Evolutionary conservation across 2,113 vertebrate genomes (phyloP).

Genomic region (Balaeniceps rex): DNA sequence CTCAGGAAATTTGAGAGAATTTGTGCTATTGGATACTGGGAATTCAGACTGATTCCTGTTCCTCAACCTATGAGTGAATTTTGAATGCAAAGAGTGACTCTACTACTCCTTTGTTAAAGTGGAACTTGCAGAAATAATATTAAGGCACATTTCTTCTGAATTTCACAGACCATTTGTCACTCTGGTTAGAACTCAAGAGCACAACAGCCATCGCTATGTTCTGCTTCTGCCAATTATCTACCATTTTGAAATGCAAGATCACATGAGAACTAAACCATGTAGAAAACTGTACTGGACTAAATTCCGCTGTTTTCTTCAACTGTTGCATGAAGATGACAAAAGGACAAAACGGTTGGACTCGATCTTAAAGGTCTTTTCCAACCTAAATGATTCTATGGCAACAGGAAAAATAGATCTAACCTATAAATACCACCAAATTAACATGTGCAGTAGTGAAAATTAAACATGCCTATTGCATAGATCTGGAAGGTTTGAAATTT

Average conservation of each 20-base stretch:
- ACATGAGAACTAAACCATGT: neutral
- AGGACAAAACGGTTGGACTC: neutral
- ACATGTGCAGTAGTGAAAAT: neutral
- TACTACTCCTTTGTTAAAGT: neutral
- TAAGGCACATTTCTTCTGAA: neutral
- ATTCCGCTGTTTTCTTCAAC: neutral
- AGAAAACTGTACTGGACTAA: neutral
- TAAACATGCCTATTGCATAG: neutral
- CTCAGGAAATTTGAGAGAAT: neutral
- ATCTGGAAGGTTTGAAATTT: neutral
- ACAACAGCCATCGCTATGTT: neutral
- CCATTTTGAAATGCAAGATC: neutral
- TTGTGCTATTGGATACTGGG: neutral
- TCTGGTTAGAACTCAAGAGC: neutral
- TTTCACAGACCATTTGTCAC: neutral
- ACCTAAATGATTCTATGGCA: neutral
- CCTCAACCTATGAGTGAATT: neutral
- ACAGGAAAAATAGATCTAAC: neutral
- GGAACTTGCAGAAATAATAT: neutral
- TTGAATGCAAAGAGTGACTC: neutral
- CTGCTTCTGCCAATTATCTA: neutral
- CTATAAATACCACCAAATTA: neutral
- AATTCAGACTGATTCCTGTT: neutral
- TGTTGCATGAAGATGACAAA: neutral
- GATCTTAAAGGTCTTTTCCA: neutral